phyloP scores from a whole-genome alignment of 2,797 vertebrate species.

The Prionace glauca region DNA sequence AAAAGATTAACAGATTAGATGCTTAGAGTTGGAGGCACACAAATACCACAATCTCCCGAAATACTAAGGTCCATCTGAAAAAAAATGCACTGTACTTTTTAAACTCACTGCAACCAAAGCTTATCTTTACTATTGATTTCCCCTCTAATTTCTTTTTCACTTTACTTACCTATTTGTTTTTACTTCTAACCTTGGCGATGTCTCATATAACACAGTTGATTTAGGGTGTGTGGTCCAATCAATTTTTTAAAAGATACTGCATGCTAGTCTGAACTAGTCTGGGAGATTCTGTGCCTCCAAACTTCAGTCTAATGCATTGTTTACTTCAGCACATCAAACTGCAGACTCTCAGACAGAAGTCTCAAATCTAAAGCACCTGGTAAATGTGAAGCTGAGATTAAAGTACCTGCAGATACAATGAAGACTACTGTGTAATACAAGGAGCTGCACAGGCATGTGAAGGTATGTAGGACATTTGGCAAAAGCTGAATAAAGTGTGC shows the following conservation, averaged over 20 bases:
- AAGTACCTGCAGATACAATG: slow-evolving; percentile 36
- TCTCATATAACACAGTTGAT: not conserved
- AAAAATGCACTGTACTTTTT: not conserved
- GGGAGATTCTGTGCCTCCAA: slow-evolving; percentile 44
- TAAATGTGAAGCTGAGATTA: slow-evolving; percentile 32
- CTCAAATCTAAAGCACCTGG: slow-evolving; percentile 38
- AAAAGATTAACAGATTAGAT: slow-evolving; percentile 20
- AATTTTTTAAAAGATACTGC: not conserved
- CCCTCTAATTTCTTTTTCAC: not conserved
- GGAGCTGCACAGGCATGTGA: slow-evolving; percentile 33
- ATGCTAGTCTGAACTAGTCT: slow-evolving; percentile 46
- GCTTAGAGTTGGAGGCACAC: not conserved
- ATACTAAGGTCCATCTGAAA: not conserved
- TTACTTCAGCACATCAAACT: slow-evolving; percentile 39
- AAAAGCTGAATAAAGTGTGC: slow-evolving; percentile 28
- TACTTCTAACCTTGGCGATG: not conserved
- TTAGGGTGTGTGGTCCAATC: slow-evolving; percentile 32
- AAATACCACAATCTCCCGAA: not conserved
- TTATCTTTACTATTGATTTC: not conserved
- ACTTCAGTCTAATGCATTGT: slow-evolving; percentile 43
- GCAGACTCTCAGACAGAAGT: slow-evolving; percentile 34
- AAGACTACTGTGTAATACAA: slow-evolving; percentile 12
- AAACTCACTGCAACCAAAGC: not conserved
- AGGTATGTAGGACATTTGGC: slow-evolving; percentile 34
- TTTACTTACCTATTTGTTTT: not conserved